Evolutionary conservation across 2,113 vertebrate species (phyloP).

Genomic region (Butorides virescens): DNA sequence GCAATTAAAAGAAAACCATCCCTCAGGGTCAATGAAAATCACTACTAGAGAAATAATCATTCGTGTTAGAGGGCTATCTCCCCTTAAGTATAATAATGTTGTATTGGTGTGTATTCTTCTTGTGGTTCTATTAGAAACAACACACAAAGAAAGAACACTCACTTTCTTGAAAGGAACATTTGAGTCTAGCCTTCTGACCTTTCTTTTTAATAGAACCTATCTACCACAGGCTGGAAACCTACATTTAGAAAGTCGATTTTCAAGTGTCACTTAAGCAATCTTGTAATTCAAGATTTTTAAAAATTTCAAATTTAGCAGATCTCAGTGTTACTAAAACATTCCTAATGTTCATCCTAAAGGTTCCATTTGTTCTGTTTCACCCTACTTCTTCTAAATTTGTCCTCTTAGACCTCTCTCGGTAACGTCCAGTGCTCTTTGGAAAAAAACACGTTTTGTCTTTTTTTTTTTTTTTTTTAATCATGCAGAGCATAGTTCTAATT

Average conservation of each 20-base stretch:
- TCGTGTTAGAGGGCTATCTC: background rate
- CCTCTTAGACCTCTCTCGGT: background rate
- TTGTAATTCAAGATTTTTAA: background rate
- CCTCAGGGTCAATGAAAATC: background rate
- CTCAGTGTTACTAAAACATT: background rate
- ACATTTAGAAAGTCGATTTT: background rate
- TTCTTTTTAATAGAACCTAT: background rate
- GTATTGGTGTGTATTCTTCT: background rate
- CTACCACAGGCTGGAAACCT: background rate
- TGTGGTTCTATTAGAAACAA: background rate
- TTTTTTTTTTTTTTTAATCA: background rate
- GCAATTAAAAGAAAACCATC: conserved; percentile 17
- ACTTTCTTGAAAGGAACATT: background rate
- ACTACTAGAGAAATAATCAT: background rate
- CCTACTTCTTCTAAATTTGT: background rate
- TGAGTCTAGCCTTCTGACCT: background rate
- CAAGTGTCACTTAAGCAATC: background rate
- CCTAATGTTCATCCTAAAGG: background rate
- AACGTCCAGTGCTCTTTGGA: background rate
- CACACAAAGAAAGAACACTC: background rate
- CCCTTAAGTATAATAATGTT: background rate
- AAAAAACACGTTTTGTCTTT: background rate
- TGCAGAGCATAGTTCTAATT: background rate
- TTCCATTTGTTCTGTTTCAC: background rate
- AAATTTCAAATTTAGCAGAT: background rate